These are phyloP conservation scores for Pelosia muscerda DNA, from an alignment of 2,888 invertebrate species.

Conservation along the genomic window DNA sequence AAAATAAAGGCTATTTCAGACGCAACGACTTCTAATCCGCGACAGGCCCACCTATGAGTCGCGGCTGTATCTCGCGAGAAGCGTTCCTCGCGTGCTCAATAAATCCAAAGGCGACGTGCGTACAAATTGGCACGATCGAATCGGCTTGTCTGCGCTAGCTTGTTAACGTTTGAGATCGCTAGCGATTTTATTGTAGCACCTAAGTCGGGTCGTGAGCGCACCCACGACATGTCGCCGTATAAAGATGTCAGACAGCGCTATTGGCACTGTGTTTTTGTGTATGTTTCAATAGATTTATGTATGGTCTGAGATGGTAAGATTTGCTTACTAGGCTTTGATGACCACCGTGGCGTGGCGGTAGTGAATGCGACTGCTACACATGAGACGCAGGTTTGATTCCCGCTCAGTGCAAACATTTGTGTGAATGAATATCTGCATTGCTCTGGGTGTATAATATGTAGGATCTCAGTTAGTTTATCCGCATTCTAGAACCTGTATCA, in stretches of 20 bases:
- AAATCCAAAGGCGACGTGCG: constrained; percentile 77
- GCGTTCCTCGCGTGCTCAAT: constrained; percentile 77
- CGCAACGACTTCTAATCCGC: constrained; percentile 11
- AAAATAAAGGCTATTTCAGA: constrained; percentile 13
- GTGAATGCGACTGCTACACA: too few relatives aligned
- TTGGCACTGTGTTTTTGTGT: constrained; percentile 14
- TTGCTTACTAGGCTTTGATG: too few relatives aligned
- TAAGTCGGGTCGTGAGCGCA: constrained; percentile 60
- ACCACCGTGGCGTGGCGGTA: too few relatives aligned
- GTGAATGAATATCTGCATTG: too few relatives aligned
- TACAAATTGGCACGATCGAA: constrained; percentile 81
- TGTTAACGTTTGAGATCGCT: constrained; percentile 72
- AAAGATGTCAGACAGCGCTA: constrained; percentile 33
- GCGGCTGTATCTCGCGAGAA: constrained; percentile 49
- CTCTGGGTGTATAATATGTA: too few relatives aligned
- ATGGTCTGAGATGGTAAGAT: not conserved
- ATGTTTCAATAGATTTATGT: constrained; percentile 8
- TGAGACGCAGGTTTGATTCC: too few relatives aligned
- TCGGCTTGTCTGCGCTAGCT: constrained; percentile 68
- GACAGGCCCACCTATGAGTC: constrained; percentile 67
- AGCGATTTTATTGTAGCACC: constrained; percentile 67
- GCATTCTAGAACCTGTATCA: too few relatives aligned
- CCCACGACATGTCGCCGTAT: constrained; percentile 60
- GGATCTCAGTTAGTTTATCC: too few relatives aligned
- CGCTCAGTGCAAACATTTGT: too few relatives aligned